Base-by-base conservation (phyloP, 2,797 vertebrate genomes). In the Siniperca undulata region DNA sequence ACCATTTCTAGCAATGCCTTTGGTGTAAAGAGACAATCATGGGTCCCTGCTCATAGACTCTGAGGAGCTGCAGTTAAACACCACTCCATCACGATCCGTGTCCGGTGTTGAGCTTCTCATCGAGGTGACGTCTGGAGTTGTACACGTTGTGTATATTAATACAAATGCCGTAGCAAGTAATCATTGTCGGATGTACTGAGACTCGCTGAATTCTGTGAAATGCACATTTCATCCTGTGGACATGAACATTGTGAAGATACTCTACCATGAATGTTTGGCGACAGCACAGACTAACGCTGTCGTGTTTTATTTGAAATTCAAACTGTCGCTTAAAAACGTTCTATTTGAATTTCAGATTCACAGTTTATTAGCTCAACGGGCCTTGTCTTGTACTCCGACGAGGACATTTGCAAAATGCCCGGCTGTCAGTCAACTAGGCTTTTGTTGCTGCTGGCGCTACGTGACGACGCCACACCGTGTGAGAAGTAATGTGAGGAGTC, bases 11-110 rank as follows among this genome's bases (percentile, higher is more conserved):
- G 82, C 78, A 81, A 74, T 69, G 88, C 80, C 74, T 89, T 85
- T 74, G 84, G 84, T 81, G 70, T 88, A 80, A 91, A 85, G 81
- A 82, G 95, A 95, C 95, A 96, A 95, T 95, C 95, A 86, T 62
- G 66, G 77, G 79, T 83, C 67, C 74, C 55, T 59, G 70, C 40
- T 78, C 30, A n/a, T 66, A 72, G 62, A 78, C 66, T 68, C 77
- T 60, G 64, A 58, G 66, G 27, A 86, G 62, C 74, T 60, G 71
- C 68, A 74, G 73, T 71, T 60, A 65, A 68, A 83, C 38, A 69
- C 55, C 48, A 75, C 24, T 46, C 62, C 48, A 73, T 64, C 20
- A 17, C 2, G n/a, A 22, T 60, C 11, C 67, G 61, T 48, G 58
- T 62, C 65, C 13, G 19, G 50, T 48, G 60, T 38, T 69, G 24